Evolutionary conservation across 2,888 invertebrate genomes (phyloP).

Genomic region (Zaprionus obscuricornis): DNA sequence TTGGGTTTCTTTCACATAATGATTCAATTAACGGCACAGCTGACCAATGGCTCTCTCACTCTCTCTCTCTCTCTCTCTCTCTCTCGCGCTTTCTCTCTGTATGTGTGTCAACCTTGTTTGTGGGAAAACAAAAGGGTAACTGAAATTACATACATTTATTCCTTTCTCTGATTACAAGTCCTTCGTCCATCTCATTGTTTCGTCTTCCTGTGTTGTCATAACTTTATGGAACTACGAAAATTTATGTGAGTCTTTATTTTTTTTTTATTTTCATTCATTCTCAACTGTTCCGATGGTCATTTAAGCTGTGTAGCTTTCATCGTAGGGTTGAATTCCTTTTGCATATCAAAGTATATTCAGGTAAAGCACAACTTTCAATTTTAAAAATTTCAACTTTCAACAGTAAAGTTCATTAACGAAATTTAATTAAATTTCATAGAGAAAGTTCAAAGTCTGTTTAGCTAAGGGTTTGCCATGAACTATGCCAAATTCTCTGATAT

Average conservation of each 20-base stretch:
- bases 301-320: conserved; percentile 34
- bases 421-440: no score
- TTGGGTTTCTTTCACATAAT: conserved; percentile 54
- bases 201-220: conserved; percentile 57
- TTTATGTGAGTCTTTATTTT: conserved; percentile 41
- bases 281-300: conserved; percentile 40
- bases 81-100: conserved; percentile 23
- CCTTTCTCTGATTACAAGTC: conserved; percentile 45
- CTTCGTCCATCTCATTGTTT: conserved; percentile 18
- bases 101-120: conserved; percentile 58
- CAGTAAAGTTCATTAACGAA: conserved; percentile 11
- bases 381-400: not conserved
- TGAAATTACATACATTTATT: conserved; percentile 4
- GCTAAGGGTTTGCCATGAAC: no score
- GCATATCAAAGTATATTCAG: not conserved
- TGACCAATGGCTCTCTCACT: conserved; percentile 58
- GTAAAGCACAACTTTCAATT: no score
- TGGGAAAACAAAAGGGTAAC: conserved; percentile 69
- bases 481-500: no score
- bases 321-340: conserved; percentile 13
- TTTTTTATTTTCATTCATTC: conserved; percentile 29
- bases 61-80: not conserved
- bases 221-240: conserved; percentile 51
- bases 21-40: conserved; percentile 77
- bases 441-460: no score